Percentiles rank a stretch among this genome's conserved stretches.
These are phyloP conservation scores for Anadara kagoshimensis DNA, from an alignment of 1,140 invertebrate species.

Conservation along the genomic window DNA sequence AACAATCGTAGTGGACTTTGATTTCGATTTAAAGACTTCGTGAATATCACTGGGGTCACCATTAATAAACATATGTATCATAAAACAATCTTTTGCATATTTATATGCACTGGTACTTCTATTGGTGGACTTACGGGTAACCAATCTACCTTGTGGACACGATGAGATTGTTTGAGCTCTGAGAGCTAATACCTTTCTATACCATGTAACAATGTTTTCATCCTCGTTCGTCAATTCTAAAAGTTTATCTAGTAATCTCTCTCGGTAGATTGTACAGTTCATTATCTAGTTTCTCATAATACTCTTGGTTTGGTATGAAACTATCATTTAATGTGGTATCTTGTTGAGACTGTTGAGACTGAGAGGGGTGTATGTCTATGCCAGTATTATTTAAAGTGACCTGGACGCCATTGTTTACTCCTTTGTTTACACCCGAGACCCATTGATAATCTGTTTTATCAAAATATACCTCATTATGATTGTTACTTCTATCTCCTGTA, in stretches of 20 bases:
- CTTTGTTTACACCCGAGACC: too few species aligned
- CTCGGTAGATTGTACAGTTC: not conserved
- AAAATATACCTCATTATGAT: too few species aligned
- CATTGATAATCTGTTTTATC: too few species aligned
- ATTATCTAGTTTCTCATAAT: not conserved
- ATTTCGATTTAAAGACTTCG: too few species aligned
- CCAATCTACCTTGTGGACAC: conserved; percentile 3
- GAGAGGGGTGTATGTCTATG: too few species aligned
- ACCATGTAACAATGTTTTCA: conserved; percentile 5
- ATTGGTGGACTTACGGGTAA: not conserved
- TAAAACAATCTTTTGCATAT: conserved; percentile 11
- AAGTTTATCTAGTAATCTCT: not conserved
- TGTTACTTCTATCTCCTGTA: too few species aligned
- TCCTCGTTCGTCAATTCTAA: not conserved
- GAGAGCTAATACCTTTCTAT: not conserved
- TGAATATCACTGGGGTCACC: too few species aligned
- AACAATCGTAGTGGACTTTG: too few species aligned
- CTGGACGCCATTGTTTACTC: too few species aligned
- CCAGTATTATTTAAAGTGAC: too few species aligned
- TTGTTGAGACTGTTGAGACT: not conserved
- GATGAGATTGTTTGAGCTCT: not conserved
- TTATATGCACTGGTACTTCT: conserved; percentile 1
- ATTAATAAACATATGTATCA: conserved; percentile 9
- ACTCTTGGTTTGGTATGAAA: conserved; percentile 4
- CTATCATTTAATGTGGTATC: too few species aligned